Percentiles rank a stretch among this genome's conserved stretches.
Evolutionary conservation across 2,797 vertebrate genomes (phyloP).

Genomic region (Pangasius sanitwongsei): DNA sequence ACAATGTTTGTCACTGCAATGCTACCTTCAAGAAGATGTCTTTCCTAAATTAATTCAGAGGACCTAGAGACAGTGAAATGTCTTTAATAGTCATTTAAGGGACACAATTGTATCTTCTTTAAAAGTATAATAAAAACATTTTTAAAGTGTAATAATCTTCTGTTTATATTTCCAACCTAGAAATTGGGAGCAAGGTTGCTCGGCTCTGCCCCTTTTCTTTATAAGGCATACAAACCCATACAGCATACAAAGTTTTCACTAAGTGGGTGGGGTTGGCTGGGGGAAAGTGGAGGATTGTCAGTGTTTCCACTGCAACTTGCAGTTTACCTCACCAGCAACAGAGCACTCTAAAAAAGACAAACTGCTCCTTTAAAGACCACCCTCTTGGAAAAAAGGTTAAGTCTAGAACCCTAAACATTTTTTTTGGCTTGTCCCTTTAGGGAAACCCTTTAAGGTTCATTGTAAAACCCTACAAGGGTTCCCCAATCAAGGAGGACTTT

Average conservation of each 20-base stretch:
- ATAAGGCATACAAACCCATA: neutral
- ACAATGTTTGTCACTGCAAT: neutral
- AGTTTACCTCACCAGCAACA: neutral
- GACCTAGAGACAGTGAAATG: neutral
- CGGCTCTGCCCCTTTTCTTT: neutral
- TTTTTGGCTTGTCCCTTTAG: neutral
- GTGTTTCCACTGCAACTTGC: neutral
- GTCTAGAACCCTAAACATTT: too few species aligned
- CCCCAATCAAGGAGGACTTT: neutral
- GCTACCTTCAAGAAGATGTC: neutral
- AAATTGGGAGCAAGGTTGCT: neutral
- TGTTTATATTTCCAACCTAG: neutral
- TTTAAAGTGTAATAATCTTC: neutral
- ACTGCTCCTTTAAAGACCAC: neutral
- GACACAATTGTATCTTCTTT: neutral
- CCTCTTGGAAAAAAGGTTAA: neutral
- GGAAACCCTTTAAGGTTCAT: neutral
- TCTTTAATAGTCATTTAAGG: neutral
- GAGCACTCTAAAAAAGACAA: neutral
- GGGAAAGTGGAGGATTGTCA: neutral
- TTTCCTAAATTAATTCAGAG: neutral
- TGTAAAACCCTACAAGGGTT: neutral
- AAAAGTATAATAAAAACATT: too few species aligned
- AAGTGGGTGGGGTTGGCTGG: neutral
- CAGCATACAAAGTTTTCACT: neutral